Conservation (phyloP, 2,888 invertebrate species). For the Euzetes globulus region DNA sequence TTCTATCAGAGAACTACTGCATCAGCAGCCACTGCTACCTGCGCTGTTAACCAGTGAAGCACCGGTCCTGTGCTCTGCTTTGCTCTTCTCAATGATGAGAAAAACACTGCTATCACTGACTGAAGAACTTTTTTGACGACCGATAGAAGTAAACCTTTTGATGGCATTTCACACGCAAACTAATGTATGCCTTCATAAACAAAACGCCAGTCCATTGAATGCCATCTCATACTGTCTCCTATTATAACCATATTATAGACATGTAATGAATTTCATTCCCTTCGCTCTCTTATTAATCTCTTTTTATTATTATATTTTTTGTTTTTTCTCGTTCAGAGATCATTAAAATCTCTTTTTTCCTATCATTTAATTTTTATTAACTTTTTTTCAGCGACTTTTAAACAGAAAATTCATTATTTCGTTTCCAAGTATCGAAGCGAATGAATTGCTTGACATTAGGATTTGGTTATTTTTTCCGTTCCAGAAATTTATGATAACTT, state of each 20-base stretch:
- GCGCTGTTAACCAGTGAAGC: not conserved
- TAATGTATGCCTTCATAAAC: conserved; percentile 11
- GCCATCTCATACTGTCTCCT: not conserved
- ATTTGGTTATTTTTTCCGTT: not conserved
- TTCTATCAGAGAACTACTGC: not conserved
- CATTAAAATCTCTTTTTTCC: conserved; percentile 3
- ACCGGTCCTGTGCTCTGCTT: not conserved
- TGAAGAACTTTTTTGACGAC: not conserved
- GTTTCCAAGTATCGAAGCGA: not conserved
- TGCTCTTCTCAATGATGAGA: not conserved
- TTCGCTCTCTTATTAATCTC: not conserved
- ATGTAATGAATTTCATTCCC: not conserved
- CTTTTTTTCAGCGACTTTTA: not conserved
- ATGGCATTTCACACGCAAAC: conserved; percentile 16
- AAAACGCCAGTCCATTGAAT: not conserved
- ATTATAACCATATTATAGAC: conserved; percentile 1
- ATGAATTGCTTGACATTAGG: not conserved
- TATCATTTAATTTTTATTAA: not conserved
- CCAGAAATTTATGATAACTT: not conserved
- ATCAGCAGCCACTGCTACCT: not conserved
- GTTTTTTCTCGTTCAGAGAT: not conserved
- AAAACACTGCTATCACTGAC: conserved; percentile 5
- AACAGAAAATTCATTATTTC: not conserved
- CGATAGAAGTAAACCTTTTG: conserved; percentile 1
- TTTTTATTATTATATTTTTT: not conserved